phyloP scores from a whole-genome alignment of 1,140 invertebrate genomes.

The Hycleus cichorii region DNA sequence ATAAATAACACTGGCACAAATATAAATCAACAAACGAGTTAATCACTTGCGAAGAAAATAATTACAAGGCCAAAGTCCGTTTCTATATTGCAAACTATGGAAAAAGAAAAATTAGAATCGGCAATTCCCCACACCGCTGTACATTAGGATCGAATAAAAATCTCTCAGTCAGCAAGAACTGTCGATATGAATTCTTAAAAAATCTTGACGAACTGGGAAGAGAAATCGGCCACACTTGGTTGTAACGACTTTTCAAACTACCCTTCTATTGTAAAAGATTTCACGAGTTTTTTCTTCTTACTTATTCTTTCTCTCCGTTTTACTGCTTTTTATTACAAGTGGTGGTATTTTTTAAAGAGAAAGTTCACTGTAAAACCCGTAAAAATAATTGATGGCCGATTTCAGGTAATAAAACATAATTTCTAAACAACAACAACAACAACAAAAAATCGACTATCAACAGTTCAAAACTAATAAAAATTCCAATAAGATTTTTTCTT shows the following conservation, averaged over 20 bases:
- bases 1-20: slow-evolving; percentile 36
- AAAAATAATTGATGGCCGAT: no score
- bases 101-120: no score
- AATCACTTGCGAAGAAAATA: slow-evolving; percentile 40
- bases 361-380: no score
- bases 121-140: no score
- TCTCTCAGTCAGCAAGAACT: neutral
- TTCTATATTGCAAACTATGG: neutral
- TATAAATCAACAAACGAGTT: slow-evolving; percentile 42
- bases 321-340: no score
- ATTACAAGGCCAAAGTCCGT: slow-evolving; percentile 38
- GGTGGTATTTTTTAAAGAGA: no score
- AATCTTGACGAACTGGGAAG: neutral
- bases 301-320: no score
- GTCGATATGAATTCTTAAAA: neutral
- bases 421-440: no score
- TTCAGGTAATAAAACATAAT: no score
- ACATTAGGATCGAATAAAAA: no score
- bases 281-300: no score
- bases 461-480: neutral
- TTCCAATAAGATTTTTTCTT: neutral
- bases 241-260: slow-evolving; percentile 15
- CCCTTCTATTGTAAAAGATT: neutral
- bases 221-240: slow-evolving; percentile 8
- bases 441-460: no score